Evolutionary conservation across 2,113 vertebrate species (phyloP).

Genomic region (Lophotis ruficrista): DNA sequence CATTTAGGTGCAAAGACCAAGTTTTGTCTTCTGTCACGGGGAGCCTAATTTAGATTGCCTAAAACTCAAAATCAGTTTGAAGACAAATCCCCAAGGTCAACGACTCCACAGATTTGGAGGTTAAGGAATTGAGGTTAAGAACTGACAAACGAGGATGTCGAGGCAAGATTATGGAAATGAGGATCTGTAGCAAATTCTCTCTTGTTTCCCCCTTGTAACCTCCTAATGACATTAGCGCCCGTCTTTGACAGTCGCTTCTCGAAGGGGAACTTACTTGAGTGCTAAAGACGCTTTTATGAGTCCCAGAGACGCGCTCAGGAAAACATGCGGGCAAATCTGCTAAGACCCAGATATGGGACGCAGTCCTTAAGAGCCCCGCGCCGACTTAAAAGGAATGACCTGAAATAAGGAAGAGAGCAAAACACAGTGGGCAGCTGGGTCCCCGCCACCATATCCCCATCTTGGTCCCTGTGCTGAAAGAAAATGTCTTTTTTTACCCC

Average conservation of each 20-base stretch:
- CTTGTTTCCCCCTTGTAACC: conserved; percentile 65
- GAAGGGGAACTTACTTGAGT: conserved; percentile 28
- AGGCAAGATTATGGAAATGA: conserved; percentile 70
- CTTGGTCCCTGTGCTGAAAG: background rate
- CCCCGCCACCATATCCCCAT: background rate
- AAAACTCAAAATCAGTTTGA: conserved; percentile 59
- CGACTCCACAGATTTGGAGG: conserved; percentile 57
- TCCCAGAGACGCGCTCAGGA: conserved; percentile 5
- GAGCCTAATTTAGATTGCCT: conserved; percentile 57
- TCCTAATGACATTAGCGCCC: conserved; percentile 62
- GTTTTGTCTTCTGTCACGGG: conserved; percentile 56
- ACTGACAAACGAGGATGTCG: conserved; percentile 58
- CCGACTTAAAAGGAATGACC: background rate
- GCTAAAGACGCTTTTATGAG: conserved; percentile 36
- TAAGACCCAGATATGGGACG: conserved; percentile 57
- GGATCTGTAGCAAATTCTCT: conserved; percentile 64
- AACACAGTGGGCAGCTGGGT: background rate
- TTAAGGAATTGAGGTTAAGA: conserved; percentile 71
- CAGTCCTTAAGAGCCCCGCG: conserved; percentile 24
- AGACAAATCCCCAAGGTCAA: conserved; percentile 62
- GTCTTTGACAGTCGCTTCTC: conserved; percentile 43
- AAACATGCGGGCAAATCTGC: conserved; percentile 46
- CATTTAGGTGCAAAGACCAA: conserved; percentile 67
- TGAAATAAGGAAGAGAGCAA: background rate
- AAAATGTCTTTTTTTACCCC: background rate